Evolutionary conservation across 2,888 invertebrate genomes (phyloP), one percentile per base, ranked within the genome.

Genomic region (Dryobotodes eremita): DNA sequence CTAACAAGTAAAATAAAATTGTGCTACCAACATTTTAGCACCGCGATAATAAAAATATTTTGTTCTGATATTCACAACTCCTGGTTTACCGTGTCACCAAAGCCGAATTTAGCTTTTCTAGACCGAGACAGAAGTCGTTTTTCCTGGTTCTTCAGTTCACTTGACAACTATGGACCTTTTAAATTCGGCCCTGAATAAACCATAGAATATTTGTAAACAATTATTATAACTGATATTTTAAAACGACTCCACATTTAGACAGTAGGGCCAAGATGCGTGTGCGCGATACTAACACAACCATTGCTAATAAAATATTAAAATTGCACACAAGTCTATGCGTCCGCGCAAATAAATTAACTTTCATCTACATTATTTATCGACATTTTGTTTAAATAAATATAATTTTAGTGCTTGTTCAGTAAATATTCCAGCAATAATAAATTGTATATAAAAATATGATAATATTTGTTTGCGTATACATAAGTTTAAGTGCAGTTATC

Each of bases 61-160:
- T 90, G 92, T 93, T 94, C 92, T 92, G 93, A 94, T 93, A 95
- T 94, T 95, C 94, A 94, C 94, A 95, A 94, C 94, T 93, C 94
- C 92, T 78, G 85, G 79, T 72, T 62, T 68, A 80, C 70, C 75
- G 80, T 77, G 74, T 79, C 75, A 62, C 48, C 75, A 84, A 79
- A 70, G 73, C 75, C 77, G 71, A 80, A 72, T 70, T 64, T 50
- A 61, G 23, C 26, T 64, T 50, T 15, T 57, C 50, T 36, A 75
- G 75, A 20, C 62, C 66, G 46, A 53, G 15, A 65, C 46, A 68
- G 13, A 53, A 53, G 42, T 80, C 42, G 46, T 61, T 55, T 69
- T 17, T n/a, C 31, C 15, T 26, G 64, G 26, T 64, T 50, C 15
- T 26, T 55, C 17, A 69, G 50, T 61, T 79, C 48, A 36, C 23